These are phyloP conservation scores for Chrysodeixis includens DNA, from an alignment of 2,888 invertebrate species.

Conservation along the genomic window DNA sequence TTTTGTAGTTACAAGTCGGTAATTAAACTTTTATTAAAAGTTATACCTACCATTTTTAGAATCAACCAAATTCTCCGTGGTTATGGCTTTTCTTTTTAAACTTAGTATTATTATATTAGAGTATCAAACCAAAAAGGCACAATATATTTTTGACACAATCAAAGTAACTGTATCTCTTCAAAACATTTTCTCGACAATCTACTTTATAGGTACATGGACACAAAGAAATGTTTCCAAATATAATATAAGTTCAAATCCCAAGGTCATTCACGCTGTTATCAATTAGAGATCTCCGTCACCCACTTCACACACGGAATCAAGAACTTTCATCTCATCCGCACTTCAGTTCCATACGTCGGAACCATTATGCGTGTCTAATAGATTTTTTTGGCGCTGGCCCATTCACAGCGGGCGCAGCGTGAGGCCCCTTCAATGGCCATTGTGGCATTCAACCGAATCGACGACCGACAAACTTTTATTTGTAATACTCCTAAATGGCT, in stretches of 20 bases:
- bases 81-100: no score
- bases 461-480: slow-evolving; percentile 85
- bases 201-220: background rate
- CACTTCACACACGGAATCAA: slow-evolving; percentile 70
- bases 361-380: slow-evolving; percentile 87
- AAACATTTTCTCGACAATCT: background rate
- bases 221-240: background rate
- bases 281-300: slow-evolving; percentile 56
- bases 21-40: no score
- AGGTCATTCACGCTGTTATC: slow-evolving; percentile 1
- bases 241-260: background rate
- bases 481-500: slow-evolving; percentile 87
- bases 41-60: no score
- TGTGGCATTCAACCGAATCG: slow-evolving; percentile 78
- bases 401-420: slow-evolving; percentile 85
- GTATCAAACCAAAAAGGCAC: no score
- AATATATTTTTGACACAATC: no score
- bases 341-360: slow-evolving; percentile 72
- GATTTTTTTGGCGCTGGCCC: slow-evolving; percentile 85
- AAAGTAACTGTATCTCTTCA: background rate
- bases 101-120: no score
- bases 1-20: no score
- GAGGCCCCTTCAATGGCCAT: slow-evolving; percentile 86
- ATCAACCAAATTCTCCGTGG: no score
- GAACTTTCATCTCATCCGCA: slow-evolving; percentile 73